Conservation (phyloP, 2,113 vertebrate species). For the Peromyscus leucopus region DNA sequence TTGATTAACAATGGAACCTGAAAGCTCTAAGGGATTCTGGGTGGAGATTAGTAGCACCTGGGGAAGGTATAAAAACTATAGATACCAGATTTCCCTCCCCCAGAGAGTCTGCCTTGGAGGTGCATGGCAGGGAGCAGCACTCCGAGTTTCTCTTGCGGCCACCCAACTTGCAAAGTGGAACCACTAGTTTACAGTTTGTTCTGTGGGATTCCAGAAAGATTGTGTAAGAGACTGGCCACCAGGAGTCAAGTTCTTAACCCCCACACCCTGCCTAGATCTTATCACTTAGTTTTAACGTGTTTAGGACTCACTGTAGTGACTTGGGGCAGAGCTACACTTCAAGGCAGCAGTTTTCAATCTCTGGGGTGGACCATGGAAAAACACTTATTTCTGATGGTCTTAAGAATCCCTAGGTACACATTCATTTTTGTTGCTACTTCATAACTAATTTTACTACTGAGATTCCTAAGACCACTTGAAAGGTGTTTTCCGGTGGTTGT, state of each 20-base stretch:
- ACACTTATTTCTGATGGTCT: neutral
- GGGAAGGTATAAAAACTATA: neutral
- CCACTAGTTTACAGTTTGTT: slow-evolving; percentile 30
- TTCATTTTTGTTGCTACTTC: neutral
- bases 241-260: neutral
- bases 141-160: neutral
- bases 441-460: neutral
- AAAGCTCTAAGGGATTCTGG: neutral
- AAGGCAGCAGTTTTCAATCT: neutral
- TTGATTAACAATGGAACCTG: neutral
- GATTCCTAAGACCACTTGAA: neutral
- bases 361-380: too few species aligned
- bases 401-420: neutral
- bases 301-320: neutral
- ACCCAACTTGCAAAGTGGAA: neutral
- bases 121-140: neutral
- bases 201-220: slow-evolving; percentile 29
- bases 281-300: slow-evolving; percentile 18
- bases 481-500: neutral
- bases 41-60: neutral
- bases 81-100: neutral
- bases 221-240: neutral
- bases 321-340: neutral
- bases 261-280: neutral
- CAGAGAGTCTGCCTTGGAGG: neutral